phyloP scores from a whole-genome alignment of 2,113 vertebrate species.

The Sinocyclocheilus anshuiensis region DNA sequence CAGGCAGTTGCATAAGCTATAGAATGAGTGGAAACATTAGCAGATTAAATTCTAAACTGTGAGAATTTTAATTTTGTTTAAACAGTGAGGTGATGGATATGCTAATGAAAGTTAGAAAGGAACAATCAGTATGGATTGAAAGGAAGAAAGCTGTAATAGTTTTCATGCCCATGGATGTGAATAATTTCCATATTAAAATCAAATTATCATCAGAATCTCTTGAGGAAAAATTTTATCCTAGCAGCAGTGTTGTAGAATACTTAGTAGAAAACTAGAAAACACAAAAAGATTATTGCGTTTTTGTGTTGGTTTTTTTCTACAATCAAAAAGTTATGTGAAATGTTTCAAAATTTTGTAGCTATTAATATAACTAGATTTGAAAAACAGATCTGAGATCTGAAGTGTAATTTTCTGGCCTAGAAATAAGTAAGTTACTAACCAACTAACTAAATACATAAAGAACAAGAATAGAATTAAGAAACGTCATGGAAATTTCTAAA shows the following conservation, averaged over 20 bases:
- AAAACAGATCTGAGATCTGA: too few species aligned
- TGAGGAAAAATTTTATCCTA: neutral
- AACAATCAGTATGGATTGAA: neutral
- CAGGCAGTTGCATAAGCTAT: neutral
- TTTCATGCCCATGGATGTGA: neutral
- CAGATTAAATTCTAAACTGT: constrained; percentile 26
- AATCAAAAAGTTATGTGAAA: neutral
- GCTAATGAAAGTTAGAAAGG: neutral
- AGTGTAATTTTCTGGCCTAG: too few species aligned
- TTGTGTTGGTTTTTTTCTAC: neutral
- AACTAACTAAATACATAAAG: too few species aligned
- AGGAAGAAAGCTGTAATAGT: neutral
- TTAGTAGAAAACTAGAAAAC: neutral
- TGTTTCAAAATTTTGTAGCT: neutral
- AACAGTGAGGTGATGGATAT: neutral
- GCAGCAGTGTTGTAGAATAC: neutral
- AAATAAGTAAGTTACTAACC: too few species aligned
- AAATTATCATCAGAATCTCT: neutral
- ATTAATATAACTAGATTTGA: neutral
- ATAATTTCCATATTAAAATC: neutral
- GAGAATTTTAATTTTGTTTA: neutral
- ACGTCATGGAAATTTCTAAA: neutral
- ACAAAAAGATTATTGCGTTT: neutral
- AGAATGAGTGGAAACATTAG: constrained; percentile 3
- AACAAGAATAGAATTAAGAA: too few species aligned